Evolutionary conservation across 2,888 invertebrate genomes (phyloP).

Genomic region (Cheilosia impressa): DNA sequence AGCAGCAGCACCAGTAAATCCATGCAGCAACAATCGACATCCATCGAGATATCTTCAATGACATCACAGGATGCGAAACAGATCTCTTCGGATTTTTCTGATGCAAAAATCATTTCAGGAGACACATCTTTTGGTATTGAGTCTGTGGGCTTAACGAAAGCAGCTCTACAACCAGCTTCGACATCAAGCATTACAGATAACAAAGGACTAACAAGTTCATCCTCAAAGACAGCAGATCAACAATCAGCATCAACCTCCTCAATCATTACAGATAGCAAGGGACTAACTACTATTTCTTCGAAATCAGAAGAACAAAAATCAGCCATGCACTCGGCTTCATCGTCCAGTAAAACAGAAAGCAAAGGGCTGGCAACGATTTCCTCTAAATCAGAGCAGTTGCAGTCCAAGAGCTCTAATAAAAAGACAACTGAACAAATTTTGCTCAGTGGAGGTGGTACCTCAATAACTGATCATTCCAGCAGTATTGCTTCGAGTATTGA

Average conservation of each 20-base stretch:
- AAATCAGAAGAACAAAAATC: constrained; percentile 42
- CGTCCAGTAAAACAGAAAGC: neutral
- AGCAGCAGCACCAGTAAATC: constrained; percentile 48
- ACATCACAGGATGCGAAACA: constrained; percentile 55
- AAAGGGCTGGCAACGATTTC: constrained; percentile 14
- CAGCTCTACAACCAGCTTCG: constrained; percentile 7
- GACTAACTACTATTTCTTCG: constrained; percentile 35
- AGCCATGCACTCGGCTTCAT: neutral
- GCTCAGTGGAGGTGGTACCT: neutral
- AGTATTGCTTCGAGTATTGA: constrained; percentile 39
- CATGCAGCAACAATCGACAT: constrained; percentile 66
- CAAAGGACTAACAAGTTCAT: constrained; percentile 30
- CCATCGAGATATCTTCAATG: constrained; percentile 81
- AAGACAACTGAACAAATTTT: constrained; percentile 33
- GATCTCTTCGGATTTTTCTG: constrained; percentile 41
- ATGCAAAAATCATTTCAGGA: constrained; percentile 37
- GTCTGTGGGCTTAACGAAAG: neutral
- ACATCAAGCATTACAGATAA: constrained; percentile 5
- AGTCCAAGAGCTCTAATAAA: constrained; percentile 29
- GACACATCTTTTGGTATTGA: constrained; percentile 16
- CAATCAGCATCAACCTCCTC: constrained; percentile 15
- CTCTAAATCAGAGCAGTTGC: constrained; percentile 40
- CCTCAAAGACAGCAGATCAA: constrained; percentile 34
- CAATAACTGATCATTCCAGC: constrained; percentile 28
- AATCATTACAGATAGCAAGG: constrained; percentile 9